Base-by-base conservation (phyloP, 1,140 invertebrate genomes). In the Diploscapter pachys region DNA sequence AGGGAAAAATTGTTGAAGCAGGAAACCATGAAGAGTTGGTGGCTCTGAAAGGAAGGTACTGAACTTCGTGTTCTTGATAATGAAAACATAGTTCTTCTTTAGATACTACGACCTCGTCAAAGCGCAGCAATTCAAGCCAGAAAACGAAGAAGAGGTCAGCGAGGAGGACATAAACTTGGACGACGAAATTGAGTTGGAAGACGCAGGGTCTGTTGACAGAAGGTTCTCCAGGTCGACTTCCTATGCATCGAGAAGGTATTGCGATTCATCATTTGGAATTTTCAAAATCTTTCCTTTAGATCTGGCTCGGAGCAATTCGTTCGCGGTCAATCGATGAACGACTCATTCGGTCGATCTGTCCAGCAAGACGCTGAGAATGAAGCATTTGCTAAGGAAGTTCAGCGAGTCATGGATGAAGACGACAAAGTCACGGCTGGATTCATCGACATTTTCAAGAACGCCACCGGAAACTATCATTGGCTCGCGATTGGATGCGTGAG, bases 101-200 rank as follows among this genome's bases (percentile, higher is more conserved):
- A 31, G 31, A 31, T 80, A 80, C 64, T 75, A 57, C 9, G 52
- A 61, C n/a, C 63, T 80, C 31, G 91, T 92, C 6, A 90, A 88
- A 8, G 88, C 89, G 0, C 89, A 90, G 82, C 82, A 79, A 65
- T 79, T 79, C 68, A 62, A 79, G 55, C 63, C 55, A 6, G 51
- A 77, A 11, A 67, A 67, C 72, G 73, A 77, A 53, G 57, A 52
- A 4, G 61, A 64, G 6, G 56, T 63, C 11, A 52, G 56, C 52
- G 63, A 64, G 8, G 78, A 73, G 9, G 64, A 71, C 8, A 53
- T 61, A 53, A 65, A 66, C 11, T 52, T 77, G 4, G 78, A 79
- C 8, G 72, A 75, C 11, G 62, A 73, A 48, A 75, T 52, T 56
- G 49, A n/a, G 65, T 57, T 68, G 11, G 65, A 74, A 63, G 68